phyloP scores from a whole-genome alignment of 2,797 vertebrate species.

The Tachyglossus aculeatus region DNA sequence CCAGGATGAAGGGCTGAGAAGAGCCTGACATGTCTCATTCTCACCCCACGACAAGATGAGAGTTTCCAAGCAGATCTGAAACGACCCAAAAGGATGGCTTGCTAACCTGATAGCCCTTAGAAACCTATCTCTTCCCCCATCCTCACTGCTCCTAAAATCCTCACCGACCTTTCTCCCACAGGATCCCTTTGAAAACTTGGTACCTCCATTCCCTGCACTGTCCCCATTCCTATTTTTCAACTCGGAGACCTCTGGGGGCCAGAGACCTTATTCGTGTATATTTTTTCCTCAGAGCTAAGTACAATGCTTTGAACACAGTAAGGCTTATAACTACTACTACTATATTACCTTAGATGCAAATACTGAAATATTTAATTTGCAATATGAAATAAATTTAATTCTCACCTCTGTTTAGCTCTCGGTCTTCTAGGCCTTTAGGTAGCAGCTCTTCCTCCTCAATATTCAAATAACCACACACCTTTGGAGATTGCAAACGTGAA shows the following conservation, averaged over 20 bases:
- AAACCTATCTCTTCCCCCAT: too few relatives aligned
- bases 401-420: conserved; percentile 57
- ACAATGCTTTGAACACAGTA: neutral
- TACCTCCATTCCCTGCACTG: too few relatives aligned
- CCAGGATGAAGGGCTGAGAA: too few relatives aligned
- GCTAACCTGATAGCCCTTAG: too few relatives aligned
- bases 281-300: neutral
- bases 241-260: neutral
- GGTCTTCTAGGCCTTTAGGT: conserved; percentile 70
- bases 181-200: neutral
- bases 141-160: too few relatives aligned
- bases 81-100: too few relatives aligned
- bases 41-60: too few relatives aligned
- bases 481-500: conserved; percentile 87
- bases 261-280: neutral
- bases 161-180: neutral
- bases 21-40: too few relatives aligned
- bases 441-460: conserved; percentile 75
- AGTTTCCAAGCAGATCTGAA: too few relatives aligned
- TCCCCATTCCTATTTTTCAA: too few relatives aligned
- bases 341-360: neutral
- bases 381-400: neutral
- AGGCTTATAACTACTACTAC: neutral
- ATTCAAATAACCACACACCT: conserved; percentile 92
- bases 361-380: neutral